These are phyloP conservation scores for Eristalis pertinax DNA, from an alignment of 2,888 invertebrate genomes.

Conservation along the genomic window DNA sequence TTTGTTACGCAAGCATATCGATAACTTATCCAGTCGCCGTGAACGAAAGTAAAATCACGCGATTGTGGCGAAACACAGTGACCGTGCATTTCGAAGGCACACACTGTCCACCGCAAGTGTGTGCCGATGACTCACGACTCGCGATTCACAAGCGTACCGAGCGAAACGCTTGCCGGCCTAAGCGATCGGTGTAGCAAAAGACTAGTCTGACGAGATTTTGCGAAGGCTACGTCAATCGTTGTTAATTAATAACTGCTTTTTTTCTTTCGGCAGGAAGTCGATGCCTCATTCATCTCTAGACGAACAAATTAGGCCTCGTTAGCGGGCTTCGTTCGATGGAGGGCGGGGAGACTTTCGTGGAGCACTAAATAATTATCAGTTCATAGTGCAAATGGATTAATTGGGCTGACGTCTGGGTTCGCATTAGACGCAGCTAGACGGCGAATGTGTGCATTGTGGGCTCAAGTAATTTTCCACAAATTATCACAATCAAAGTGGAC, in stretches of 20 bases:
- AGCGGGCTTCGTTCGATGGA: not conserved
- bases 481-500: too few species aligned
- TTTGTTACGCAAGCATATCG: conserved; percentile 58
- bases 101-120: not conserved
- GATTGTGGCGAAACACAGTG: not conserved
- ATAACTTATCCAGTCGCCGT: conserved; percentile 22
- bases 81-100: not conserved
- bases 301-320: not conserved
- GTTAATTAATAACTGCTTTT: not conserved
- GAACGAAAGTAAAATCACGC: conserved; percentile 47
- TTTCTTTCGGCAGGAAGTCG: not conserved
- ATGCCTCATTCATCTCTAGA: not conserved
- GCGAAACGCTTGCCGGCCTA: not conserved
- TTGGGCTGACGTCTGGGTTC: not conserved
- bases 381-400: not conserved
- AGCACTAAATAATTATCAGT: not conserved
- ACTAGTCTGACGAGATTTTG: not conserved
- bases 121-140: conserved; percentile 18
- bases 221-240: not conserved
- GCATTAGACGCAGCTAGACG: not conserved
- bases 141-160: not conserved
- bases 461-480: too few species aligned
- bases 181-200: not conserved
- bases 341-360: not conserved
- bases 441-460: too few species aligned